Evolutionary conservation across 2,797 vertebrate species (phyloP).

Genomic region (Aldrovandia affinis): DNA sequence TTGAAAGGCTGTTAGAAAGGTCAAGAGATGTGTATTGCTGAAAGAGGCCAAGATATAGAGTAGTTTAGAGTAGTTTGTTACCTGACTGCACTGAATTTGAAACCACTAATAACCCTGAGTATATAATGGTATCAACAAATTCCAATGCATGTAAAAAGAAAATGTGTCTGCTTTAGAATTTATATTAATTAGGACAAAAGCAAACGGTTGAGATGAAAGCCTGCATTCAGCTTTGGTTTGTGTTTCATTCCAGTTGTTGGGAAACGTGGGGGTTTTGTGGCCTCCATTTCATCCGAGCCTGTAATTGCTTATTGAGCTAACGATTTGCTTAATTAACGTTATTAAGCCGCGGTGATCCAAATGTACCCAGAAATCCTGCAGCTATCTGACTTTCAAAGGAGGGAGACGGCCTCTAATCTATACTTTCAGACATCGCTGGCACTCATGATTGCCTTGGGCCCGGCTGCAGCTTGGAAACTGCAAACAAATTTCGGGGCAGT

Average conservation of each 20-base stretch:
- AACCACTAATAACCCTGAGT: neutral
- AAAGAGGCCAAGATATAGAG: neutral
- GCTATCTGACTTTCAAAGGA: conserved; percentile 17
- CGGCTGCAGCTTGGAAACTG: neutral
- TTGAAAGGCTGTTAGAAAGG: neutral
- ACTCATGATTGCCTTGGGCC: neutral
- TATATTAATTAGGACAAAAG: conserved; percentile 1
- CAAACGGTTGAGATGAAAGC: conserved; percentile 14
- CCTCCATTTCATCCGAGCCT: neutral
- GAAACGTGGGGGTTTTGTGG: conserved; percentile 7
- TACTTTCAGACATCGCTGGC: conserved; percentile 6
- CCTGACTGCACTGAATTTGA: neutral
- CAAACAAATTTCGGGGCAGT: neutral
- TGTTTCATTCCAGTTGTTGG: neutral
- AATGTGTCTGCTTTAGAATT: neutral
- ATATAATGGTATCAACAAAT: neutral
- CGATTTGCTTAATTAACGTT: conserved; percentile 30
- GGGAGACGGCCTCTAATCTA: neutral
- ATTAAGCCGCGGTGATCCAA: conserved; percentile 26
- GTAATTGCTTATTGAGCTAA: conserved; percentile 32
- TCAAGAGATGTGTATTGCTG: neutral
- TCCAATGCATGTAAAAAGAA: neutral
- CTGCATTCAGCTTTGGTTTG: conserved; percentile 18
- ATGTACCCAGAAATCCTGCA: conserved; percentile 11
- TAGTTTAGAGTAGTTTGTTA: neutral